Evolutionary conservation across 2,888 invertebrate species (phyloP).

Genomic region (Tridacna gigas): DNA sequence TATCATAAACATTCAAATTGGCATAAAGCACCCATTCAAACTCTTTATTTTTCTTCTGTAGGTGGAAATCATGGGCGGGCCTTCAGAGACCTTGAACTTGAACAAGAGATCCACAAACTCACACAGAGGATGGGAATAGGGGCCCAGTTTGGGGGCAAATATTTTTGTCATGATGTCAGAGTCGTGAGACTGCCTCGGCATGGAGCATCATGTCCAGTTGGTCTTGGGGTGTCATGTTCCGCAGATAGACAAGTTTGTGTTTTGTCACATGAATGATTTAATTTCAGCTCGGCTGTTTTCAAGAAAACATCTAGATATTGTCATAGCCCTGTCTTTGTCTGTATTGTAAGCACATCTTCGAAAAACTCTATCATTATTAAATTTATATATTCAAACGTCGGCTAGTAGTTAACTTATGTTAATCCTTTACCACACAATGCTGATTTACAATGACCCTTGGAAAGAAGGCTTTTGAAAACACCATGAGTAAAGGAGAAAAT

Average conservation of each 20-base stretch:
- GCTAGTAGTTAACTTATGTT: not conserved
- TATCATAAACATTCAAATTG: no score
- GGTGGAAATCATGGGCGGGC: slow-evolving; percentile 85
- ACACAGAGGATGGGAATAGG: slow-evolving; percentile 84
- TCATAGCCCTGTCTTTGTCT: no score
- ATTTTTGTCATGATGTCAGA: slow-evolving; percentile 85
- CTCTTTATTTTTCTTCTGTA: not conserved
- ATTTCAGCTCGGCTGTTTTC: no score
- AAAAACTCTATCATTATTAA: no score
- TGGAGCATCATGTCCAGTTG: slow-evolving; percentile 85
- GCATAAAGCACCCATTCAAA: no score
- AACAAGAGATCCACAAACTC: slow-evolving; percentile 81
- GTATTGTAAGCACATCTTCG: no score
- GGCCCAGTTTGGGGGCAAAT: slow-evolving; percentile 85
- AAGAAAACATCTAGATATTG: no score
- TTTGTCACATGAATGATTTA: not conserved
- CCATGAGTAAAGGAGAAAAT: not conserved
- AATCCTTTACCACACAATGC: not conserved
- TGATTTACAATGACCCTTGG: not conserved
- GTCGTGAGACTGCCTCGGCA: slow-evolving; percentile 84
- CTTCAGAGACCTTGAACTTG: slow-evolving; percentile 83
- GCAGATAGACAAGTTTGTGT: slow-evolving; percentile 84
- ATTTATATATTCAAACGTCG: no score
- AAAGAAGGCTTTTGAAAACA: not conserved
- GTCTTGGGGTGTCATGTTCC: slow-evolving; percentile 85